Base-by-base conservation (phyloP, 1,140 invertebrate genomes). In the Lordiphosa collinella region DNA sequence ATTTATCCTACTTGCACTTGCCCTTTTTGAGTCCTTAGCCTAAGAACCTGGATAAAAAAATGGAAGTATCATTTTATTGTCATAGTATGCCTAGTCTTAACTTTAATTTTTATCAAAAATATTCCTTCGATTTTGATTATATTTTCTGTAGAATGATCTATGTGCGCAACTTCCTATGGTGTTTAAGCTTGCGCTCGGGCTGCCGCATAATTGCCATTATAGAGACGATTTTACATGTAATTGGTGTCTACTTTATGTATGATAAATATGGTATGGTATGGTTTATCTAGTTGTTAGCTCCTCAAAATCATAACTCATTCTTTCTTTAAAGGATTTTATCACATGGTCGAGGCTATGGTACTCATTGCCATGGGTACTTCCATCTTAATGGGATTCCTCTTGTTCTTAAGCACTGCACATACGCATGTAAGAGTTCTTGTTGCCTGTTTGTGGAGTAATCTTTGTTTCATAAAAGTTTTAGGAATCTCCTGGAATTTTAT, bases 401-500 rank as follows among this genome's bases (percentile, higher is more conserved):
- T 44, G 41, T 44, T 29, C 11, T 10, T 31, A 25, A 22, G 16
- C 22, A 44, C 41, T 1, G 29, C 29, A 29, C 11, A 8, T 29
- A 12, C 41, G 4, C 41, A 31, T 12, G 41, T 44, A 44, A 44
- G 41, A 29, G 25, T 29, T 29, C 25, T 8, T 8, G 5, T 0
- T 8, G 8, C 7, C 7, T 29, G 25, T 29, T 29, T 5, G 1
- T 29, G 5, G 7, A 8, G 25, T 29, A 29, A 29, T 29, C n/a
- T n/a, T 29, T 29, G 25, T 29, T 6, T 29, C 2, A 29, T 29
- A 8, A 29, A 6, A 6, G 6, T 29, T 13, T 4, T 29, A 44
- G 41, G 41, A 44, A 44, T 44, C 41, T 7, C 4, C 11, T 31
- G 41, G 41, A 5, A 44, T 44, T 31, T 25, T 44, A 13, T 44